Evolutionary conservation across 2,888 invertebrate species (phyloP).

Genomic region (Nemurella pictetii): DNA sequence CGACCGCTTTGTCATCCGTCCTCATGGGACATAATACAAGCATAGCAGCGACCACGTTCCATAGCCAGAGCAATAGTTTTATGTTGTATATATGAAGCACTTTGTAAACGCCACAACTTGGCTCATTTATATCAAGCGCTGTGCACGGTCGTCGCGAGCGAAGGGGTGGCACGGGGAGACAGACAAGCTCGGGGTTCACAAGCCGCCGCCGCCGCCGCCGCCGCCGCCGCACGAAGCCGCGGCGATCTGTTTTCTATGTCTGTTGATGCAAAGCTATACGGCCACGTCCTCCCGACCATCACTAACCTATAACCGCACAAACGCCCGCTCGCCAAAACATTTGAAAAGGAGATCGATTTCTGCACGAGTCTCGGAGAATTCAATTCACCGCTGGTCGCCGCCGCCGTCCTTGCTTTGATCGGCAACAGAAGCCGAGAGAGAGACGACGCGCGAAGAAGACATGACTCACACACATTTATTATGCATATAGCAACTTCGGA

Average conservation of each 20-base stretch:
- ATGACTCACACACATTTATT: not conserved
- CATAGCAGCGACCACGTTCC: slow-evolving; percentile 3
- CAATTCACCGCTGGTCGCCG: not conserved
- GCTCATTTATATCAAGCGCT: slow-evolving; percentile 37
- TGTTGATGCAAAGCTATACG: slow-evolving; percentile 2
- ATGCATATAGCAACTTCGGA: not conserved
- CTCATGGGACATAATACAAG: slow-evolving; percentile 37
- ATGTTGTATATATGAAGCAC: slow-evolving; percentile 31
- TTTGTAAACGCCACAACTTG: slow-evolving; percentile 39
- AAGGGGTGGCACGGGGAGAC: not conserved
- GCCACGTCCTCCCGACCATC: not conserved
- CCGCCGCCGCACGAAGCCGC: not conserved
- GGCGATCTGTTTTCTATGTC: not conserved
- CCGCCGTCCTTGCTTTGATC: not conserved
- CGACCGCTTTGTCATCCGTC: slow-evolving; percentile 35
- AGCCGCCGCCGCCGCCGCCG: too few species aligned
- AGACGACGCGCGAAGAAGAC: not conserved
- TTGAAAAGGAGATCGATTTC: not conserved
- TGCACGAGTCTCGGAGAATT: not conserved
- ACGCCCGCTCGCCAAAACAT: not conserved
- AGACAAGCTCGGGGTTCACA: too few species aligned
- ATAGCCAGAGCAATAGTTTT: slow-evolving; percentile 13
- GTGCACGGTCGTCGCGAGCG: not conserved
- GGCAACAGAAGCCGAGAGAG: not conserved
- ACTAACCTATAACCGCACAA: slow-evolving; percentile 8